phyloP scores from a whole-genome alignment of 2,888 invertebrate genomes.

The Erebia aethiops region DNA sequence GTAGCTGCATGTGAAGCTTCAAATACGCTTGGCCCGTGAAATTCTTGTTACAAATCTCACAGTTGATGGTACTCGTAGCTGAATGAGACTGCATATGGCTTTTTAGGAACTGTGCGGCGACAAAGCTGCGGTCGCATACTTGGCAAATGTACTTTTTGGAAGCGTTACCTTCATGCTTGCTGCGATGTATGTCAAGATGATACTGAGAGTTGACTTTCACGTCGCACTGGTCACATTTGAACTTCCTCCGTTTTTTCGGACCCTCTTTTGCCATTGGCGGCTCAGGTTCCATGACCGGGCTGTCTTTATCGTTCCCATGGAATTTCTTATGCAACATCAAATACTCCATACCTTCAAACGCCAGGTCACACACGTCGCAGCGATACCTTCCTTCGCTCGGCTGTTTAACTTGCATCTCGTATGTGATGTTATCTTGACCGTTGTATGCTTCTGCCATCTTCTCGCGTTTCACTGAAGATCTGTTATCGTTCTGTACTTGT shows the following conservation, averaged over 20 bases:
- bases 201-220: slow-evolving; percentile 79
- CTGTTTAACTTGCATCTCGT: slow-evolving; percentile 59
- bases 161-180: slow-evolving; percentile 72
- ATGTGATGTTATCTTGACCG: slow-evolving; percentile 61
- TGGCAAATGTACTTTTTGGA: slow-evolving; percentile 75
- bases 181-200: slow-evolving; percentile 74
- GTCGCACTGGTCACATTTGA: slow-evolving; percentile 75
- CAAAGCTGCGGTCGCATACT: slow-evolving; percentile 75
- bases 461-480: slow-evolving; percentile 71
- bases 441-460: slow-evolving; percentile 75
- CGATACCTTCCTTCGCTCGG: slow-evolving; percentile 62
- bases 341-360: slow-evolving; percentile 75
- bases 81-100: slow-evolving; percentile 80
- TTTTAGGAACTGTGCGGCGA: slow-evolving; percentile 76
- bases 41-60: slow-evolving; percentile 73
- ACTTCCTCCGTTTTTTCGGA: slow-evolving; percentile 72
- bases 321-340: slow-evolving; percentile 76
- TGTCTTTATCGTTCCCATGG: slow-evolving; percentile 73
- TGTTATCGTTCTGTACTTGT: slow-evolving; percentile 57
- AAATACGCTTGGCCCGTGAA: slow-evolving; percentile 77
- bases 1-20: slow-evolving; percentile 77
- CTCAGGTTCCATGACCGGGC: slow-evolving; percentile 64
- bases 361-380: slow-evolving; percentile 74
- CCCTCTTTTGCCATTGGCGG: slow-evolving; percentile 58
- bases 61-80: slow-evolving; percentile 69